Conservation (phyloP, 2,888 invertebrate genomes). For the Ochlodes sylvanus region DNA sequence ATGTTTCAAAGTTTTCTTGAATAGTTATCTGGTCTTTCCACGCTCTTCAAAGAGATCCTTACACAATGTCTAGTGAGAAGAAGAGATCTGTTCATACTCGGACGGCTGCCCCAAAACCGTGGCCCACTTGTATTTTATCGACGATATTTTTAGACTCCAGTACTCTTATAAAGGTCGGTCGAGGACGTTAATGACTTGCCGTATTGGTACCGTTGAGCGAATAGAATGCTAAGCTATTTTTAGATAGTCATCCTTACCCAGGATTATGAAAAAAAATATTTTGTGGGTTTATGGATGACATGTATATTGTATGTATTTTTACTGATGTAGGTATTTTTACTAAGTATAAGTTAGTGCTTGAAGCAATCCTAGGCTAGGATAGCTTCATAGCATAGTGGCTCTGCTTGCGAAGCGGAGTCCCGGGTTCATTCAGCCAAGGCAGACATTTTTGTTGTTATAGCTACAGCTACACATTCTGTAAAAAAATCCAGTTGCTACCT, state of each 20-base stretch:
- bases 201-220: background rate
- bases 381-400: too few relatives aligned
- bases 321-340: too few relatives aligned
- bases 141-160: conserved; percentile 9
- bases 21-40: too few relatives aligned
- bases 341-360: too few relatives aligned
- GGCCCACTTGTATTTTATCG: conserved; percentile 10
- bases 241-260: background rate
- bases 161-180: conserved; percentile 4
- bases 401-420: too few relatives aligned
- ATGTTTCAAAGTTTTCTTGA: too few relatives aligned
- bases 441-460: too few relatives aligned
- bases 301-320: too few relatives aligned
- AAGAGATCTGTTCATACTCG: conserved; percentile 1
- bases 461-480: too few relatives aligned
- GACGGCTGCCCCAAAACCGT: background rate
- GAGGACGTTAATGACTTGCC: background rate
- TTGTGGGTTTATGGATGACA: background rate
- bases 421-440: too few relatives aligned
- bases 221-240: background rate
- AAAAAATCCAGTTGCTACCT: too few relatives aligned
- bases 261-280: background rate
- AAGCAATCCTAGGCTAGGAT: too few relatives aligned
- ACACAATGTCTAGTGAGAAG: background rate
- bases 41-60: background rate